Base-by-base conservation (phyloP, 2,797 vertebrate genomes). In the Heliangelus exortis region DNA sequence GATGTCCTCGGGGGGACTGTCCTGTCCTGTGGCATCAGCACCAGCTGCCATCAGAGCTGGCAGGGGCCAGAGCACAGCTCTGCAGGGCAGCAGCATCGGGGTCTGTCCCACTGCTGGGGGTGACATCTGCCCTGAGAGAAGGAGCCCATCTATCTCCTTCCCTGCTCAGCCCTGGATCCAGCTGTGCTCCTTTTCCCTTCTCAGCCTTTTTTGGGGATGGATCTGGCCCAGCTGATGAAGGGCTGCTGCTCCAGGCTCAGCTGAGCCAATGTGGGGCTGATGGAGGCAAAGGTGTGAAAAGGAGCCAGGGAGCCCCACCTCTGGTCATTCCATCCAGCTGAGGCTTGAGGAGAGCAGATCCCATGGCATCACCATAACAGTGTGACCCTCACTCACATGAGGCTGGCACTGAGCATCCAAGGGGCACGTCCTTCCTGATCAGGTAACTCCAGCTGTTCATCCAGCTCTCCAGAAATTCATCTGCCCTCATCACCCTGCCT, bases 21-120 rank as follows among this genome's bases (percentile, higher is more conserved):
- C 39, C 39, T 41, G 39, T 53, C 34, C 39, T 79, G 2, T n/a
- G 75, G 53, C 65, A 80, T 39, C 57, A 36, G 33, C 66, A 34
- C 54, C 15, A 23, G 15, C 57, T 62, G 6, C 58, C 41, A 22
- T 29, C 51, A 17, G 39, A 48, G 28, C 39, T 26, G 61, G 36
- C 41, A 53, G 57, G 26, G 71, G 22, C n/a, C 1, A 2, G 57
- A 63, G 57, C 43, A 23, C 1, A 0, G 51, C 69, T 31, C 25
- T 51, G 50, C 14, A 8, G 31, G n/a, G 43, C 36, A 65, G 51
- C 29, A n/a, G 22, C 11, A 11, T 3, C 1, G 1, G 58, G 31
- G 28, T 26, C 59, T 57, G 21, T 43, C 20, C n/a, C 36, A 45
- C 2, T 2, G n/a, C 28, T 45, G 9, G 0, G 1, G 34, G 28